Evolutionary conservation across 2,113 vertebrate genomes (phyloP).

Genomic region (Apus apus): DNA sequence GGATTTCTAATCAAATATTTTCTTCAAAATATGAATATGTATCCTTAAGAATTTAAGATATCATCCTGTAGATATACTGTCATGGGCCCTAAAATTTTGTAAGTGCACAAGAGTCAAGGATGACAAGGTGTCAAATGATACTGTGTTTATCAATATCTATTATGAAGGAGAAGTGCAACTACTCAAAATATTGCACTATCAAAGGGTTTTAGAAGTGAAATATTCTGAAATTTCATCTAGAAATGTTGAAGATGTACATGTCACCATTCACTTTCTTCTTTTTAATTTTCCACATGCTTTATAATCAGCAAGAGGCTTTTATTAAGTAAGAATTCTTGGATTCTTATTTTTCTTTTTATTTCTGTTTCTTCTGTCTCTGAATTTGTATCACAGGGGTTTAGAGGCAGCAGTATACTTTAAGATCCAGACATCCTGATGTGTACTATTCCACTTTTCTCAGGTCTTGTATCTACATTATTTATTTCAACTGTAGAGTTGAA

Average conservation of each 20-base stretch:
- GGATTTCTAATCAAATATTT: rapidly evolving
- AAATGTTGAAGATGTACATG: not conserved
- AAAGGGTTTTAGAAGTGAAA: not conserved
- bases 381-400: not conserved
- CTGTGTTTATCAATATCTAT: not conserved
- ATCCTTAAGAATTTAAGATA: not conserved
- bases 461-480: not conserved
- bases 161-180: not conserved
- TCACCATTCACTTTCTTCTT: not conserved
- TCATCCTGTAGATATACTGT: not conserved
- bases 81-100: not conserved
- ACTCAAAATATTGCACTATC: not conserved
- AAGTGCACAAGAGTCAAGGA: not conserved
- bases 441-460: not conserved
- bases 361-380: not conserved
- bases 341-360: not conserved
- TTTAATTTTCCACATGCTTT: not conserved
- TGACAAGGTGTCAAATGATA: not conserved
- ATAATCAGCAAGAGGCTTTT: not conserved
- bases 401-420: not conserved
- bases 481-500: not conserved
- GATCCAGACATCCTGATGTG: not conserved
- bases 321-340: not conserved
- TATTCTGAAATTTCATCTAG: not conserved
- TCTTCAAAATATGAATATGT: not conserved